Evolutionary conservation across 2,113 vertebrate species (phyloP).

Genomic region (Gadus macrocephalus): DNA sequence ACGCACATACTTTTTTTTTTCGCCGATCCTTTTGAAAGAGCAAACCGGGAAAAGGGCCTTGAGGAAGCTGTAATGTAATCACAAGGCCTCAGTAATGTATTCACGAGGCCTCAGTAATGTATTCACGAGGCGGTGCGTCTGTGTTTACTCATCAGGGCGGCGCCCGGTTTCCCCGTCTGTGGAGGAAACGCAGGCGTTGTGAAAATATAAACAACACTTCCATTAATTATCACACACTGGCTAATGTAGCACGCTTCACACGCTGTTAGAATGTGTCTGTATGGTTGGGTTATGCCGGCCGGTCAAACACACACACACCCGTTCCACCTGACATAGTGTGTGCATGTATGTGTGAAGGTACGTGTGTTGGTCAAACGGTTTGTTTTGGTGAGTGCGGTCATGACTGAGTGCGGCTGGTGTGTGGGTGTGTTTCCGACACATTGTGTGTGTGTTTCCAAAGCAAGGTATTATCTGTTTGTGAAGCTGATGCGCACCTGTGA

Average conservation of each 20-base stretch:
- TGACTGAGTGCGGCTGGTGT: no score
- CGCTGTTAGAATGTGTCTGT: slow-evolving; percentile 52
- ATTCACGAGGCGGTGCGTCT: slow-evolving; percentile 59
- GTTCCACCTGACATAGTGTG: not conserved
- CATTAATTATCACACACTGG: slow-evolving; percentile 71
- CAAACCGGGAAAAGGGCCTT: slow-evolving; percentile 62
- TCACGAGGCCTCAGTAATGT: slow-evolving; percentile 63
- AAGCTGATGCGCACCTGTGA: no score
- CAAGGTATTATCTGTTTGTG: no score
- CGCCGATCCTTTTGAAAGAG: slow-evolving; percentile 27
- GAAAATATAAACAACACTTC: slow-evolving; percentile 50
- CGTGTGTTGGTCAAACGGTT: not conserved
- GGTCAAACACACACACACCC: no score
- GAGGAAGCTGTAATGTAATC: slow-evolving; percentile 66
- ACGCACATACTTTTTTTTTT: not conserved
- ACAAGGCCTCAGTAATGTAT: slow-evolving; percentile 51
- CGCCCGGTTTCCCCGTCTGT: slow-evolving; percentile 57
- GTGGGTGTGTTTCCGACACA: not conserved
- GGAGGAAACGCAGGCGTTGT: slow-evolving; percentile 63
- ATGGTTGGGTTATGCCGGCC: not conserved
- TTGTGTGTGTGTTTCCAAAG: slow-evolving; percentile 3
- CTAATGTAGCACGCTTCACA: slow-evolving; percentile 66
- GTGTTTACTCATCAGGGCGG: slow-evolving; percentile 73
- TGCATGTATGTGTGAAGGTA: not conserved
- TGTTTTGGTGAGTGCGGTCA: not conserved